Evolutionary conservation across 2,888 invertebrate species (phyloP), one percentile per base, ranked within the genome.

Genomic region (Deilephila porcellus): DNA sequence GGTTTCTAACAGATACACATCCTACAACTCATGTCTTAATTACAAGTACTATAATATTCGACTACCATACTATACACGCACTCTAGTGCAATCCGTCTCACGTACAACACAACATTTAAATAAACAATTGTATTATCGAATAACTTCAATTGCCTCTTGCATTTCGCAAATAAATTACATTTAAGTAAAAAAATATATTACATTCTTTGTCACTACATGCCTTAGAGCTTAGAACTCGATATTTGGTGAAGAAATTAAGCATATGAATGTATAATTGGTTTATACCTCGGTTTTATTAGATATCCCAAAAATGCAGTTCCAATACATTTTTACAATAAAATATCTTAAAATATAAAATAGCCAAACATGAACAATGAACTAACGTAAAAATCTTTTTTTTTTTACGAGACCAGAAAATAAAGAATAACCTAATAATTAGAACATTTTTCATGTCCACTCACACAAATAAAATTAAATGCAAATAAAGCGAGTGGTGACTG

Each of bases 11-110:
- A 64, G 11, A 56, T 45, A 64, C 64, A 45, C 20, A 64, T 45
- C 20, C 64, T 60, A 60, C 29, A 14, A 60, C 29, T 60, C 1
- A 20, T 64, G 45, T 14, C 20, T 37, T 64, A 45, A 37, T 45
- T 64, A 64, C 45, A 64, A 64, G 20, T 45, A 8, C 45, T 64
- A 64, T 25, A 64, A 45, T 64, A 64, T 37, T 64, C 37, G 20
- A 64, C 45, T 34, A 64, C 1, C 11, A 45, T 64, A 64, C 64
- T 45, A 37, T 64, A 64, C 64, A 64, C 45, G 45, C 45, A 25
- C 32, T 29, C 11, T 60, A 60, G 7, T 37, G 34, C 64, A 64
- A 11, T 25, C 32, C 4, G 3, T 62, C 6, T 32, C 34, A 19
- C 29, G 19, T 62, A 14, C 14, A 29, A 25, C 14, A 60, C 60